Base-by-base conservation (phyloP, 1,140 invertebrate genomes). In the Neotoxoptera formosana region DNA sequence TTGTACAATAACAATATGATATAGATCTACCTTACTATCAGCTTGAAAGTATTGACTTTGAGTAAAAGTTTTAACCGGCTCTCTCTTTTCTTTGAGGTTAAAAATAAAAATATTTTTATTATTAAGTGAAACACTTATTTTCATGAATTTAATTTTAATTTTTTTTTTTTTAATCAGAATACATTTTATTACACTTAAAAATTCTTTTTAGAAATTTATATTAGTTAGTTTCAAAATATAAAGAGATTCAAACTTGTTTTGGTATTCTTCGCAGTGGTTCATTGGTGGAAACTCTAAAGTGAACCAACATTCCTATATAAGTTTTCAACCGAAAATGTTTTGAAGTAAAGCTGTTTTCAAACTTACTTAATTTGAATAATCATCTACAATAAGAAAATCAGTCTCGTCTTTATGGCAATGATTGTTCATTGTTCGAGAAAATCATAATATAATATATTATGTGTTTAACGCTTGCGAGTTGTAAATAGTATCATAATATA, bases 331-430 rank as follows among this genome's bases (percentile, higher is more conserved):
- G 53, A 25, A 20, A 56, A 90, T 34, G 53, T 60, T 90, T 90
- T 30, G 34, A 30, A 53, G 88, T 90, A 60, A 90, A 90, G 11
- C 36, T 36, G 34, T 90, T 90, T 90, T 90, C 20, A 90, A 60
- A 90, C 34, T 60, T 60, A 90, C 56, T 90, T 90, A 90, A 90
- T 90, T 90, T 90, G 36, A 90, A 90, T 90, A 60, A 90, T 56
- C 88, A 14, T 90, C 36, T 30, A 84, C n/a, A 56, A 56, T 6
- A 90, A 60, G 45, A 90, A 90, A 90, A 25, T 36, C 7, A 23
- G 48, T 89, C 3, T 41, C 34, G 7, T 53, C 25, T 34, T 51
- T 51, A 23, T 34, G 45, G 14, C 47, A 20, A 11, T 36, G n/a
- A 53, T 21, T 60, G 56, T 60, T 56, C 0, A 90, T 60, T 90